A percentile compares a stretch with the other conserved stretches of the same genome.
Conservation (phyloP, 2,797 vertebrate species). For the Oophaga sylvatica region DNA sequence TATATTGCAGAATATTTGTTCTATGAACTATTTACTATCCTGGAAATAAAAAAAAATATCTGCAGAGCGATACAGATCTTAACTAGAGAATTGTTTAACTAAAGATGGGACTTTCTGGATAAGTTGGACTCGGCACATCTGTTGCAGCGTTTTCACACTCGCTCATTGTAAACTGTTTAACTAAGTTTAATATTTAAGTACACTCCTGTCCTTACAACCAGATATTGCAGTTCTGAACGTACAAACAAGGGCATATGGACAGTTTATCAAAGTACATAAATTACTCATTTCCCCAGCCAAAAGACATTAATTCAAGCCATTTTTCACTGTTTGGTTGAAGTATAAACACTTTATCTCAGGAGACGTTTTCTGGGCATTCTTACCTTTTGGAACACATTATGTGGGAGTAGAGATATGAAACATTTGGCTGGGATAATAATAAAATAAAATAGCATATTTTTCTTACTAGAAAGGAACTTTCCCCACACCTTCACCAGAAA, state of each 20-base stretch:
- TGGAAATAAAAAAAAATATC: not conserved
- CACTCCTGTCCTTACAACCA: constrained; percentile 25
- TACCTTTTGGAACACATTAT: constrained; percentile 57
- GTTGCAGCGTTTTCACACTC: not conserved
- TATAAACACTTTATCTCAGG: constrained; percentile 60
- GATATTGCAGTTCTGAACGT: constrained; percentile 18
- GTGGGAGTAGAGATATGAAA: constrained; percentile 57
- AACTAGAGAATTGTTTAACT: not conserved
- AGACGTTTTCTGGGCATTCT: constrained; percentile 61
- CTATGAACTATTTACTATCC: not conserved
- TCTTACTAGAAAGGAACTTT: constrained; percentile 51
- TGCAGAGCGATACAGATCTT: not conserved
- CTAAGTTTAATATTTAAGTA: constrained; percentile 48
- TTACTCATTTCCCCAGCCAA: constrained; percentile 57
- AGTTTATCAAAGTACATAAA: constrained; percentile 58
- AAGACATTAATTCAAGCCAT: constrained; percentile 60
- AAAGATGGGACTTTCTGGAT: constrained; percentile 20
- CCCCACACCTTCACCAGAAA: constrained; percentile 47
- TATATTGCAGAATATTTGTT: not conserved
- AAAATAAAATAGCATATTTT: constrained; percentile 56
- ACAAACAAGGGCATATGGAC: constrained; percentile 58
- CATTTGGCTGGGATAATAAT: constrained; percentile 52
- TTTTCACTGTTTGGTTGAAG: constrained; percentile 60
- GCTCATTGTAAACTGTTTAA: constrained; percentile 44
- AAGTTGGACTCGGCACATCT: constrained; percentile 22